These are phyloP conservation scores for Eristalinus aeneus DNA, from an alignment of 2,888 invertebrate species.

Conservation along the genomic window DNA sequence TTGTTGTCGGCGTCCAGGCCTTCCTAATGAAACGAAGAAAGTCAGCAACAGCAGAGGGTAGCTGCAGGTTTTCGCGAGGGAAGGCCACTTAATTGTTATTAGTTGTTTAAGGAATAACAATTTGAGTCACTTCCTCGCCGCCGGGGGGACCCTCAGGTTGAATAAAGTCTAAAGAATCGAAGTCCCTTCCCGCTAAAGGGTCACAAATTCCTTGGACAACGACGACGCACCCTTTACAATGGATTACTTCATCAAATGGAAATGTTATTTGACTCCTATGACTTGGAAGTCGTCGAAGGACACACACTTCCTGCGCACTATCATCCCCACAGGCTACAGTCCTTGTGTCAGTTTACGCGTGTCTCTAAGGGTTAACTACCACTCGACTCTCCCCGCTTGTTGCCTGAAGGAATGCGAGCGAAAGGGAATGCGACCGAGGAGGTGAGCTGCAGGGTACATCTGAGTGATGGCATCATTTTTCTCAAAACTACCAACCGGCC, in stretches of 20 bases:
- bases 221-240: not conserved
- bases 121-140: not conserved
- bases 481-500: not conserved
- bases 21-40: not conserved
- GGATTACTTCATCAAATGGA: constrained; percentile 4
- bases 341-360: not conserved
- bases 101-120: not conserved
- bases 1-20: too few relatives aligned
- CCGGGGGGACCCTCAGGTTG: too few relatives aligned
- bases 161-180: not conserved
- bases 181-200: not conserved
- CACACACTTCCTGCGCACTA: not conserved
- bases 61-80: not conserved
- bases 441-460: not conserved
- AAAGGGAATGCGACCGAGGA: not conserved
- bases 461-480: not conserved
- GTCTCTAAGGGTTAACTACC: not conserved
- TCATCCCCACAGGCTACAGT: not conserved
- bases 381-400: not conserved
- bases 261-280: constrained; percentile 19
- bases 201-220: not conserved
- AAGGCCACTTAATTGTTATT: constrained; percentile 22
- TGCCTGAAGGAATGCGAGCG: not conserved
- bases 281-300: not conserved
- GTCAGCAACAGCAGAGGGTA: not conserved